Conservation (phyloP, 2,888 invertebrate genomes). For the Teleogryllus oceanicus region DNA sequence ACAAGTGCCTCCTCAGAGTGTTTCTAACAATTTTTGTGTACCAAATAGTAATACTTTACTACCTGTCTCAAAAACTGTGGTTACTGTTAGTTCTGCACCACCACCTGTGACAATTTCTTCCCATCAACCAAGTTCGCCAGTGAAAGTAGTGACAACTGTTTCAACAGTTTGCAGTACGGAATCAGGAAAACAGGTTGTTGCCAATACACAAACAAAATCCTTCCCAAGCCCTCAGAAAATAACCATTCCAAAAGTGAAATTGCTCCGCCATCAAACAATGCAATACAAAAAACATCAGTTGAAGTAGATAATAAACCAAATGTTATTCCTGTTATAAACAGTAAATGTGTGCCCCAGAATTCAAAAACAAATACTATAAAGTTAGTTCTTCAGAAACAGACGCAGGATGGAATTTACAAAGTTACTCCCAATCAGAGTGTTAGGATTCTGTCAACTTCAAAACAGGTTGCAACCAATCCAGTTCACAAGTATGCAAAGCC, state of each 20-base stretch:
- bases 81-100: background rate
- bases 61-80: background rate
- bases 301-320: conserved; percentile 9
- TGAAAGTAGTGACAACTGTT: background rate
- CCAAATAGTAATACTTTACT: background rate
- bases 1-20: conserved; percentile 20
- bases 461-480: background rate
- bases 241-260: background rate
- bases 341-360: conserved; percentile 33
- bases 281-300: background rate
- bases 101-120: conserved; percentile 12
- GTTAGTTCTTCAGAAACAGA: conserved; percentile 52
- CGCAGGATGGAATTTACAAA: conserved; percentile 51
- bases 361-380: conserved; percentile 44
- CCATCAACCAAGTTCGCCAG: background rate
- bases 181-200: background rate
- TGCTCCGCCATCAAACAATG: background rate
- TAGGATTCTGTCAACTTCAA: background rate
- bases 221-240: background rate
- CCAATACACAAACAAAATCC: background rate
- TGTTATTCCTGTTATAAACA: conserved; percentile 30
- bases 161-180: background rate
- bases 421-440: conserved; percentile 42
- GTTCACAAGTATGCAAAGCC: conserved; percentile 4
- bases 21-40: background rate